Base-by-base conservation (phyloP, 2,888 invertebrate genomes). In the Lasioglossum pauxillum region DNA sequence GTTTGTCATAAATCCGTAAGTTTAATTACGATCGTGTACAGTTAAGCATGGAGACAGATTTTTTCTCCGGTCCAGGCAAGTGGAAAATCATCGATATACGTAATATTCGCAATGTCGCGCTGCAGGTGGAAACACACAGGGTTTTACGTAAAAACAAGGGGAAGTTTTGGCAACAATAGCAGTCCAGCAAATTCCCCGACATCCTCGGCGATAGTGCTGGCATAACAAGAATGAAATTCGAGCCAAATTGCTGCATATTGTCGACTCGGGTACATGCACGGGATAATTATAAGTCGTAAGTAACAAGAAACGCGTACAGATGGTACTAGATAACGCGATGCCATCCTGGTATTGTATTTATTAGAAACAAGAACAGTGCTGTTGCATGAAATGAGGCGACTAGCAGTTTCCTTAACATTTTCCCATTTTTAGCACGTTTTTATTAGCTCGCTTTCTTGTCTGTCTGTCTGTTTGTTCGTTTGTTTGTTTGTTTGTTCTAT, bases 211-310 rank as follows among this genome's bases (percentile, higher is more conserved):
- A 27, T 41, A 10, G 27, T 72, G 60, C 41, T 38, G 78, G 76
- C 73, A 64, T 83, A 82, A 82, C 67, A 57, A 44, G 80, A 74
- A 83, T 78, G 78, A 49, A 75, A 72, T 86, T 82, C 79, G 77
- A 60, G 72, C 76, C 83, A 82, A 67, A 75, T 78, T 85, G 49
- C 60, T 75, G 75, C 49, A 71, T 72, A 84, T 75, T 73, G 73
- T 53, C 46, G 76, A 76, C 80, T 75, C 67, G 60, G 77, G 84
- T 80, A 31, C 77, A 84, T 74, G 57, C 23, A 16, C 31, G 46
- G 74, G 69, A 80, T 83, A 85, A 69, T 69, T 69, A 69, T 69
- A 69, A 69, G 69, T 83, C 79, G 69, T 41, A 35, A 72, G 60
- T 31, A 69, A 85, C 75, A 69, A 69, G 64, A 64, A 64, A 64